These are phyloP conservation scores for Zoanthus solanderi DNA, from an alignment of 92 coral and sea anemone genomes.

Conservation along the genomic window DNA sequence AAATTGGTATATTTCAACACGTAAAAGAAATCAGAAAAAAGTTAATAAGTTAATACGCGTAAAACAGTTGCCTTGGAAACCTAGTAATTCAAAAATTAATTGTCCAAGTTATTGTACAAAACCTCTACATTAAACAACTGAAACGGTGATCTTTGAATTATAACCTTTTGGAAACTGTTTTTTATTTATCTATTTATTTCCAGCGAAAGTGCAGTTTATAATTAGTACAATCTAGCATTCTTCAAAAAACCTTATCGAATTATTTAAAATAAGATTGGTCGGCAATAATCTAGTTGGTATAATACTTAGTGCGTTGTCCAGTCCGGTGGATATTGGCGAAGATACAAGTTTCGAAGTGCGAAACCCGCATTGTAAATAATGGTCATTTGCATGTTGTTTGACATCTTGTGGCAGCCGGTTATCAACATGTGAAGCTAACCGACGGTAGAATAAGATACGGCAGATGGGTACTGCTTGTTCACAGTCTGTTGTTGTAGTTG, in stretches of 20 bases:
- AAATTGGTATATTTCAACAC: too few relatives aligned
- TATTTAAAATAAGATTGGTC: too few relatives aligned
- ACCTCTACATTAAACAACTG: too few relatives aligned
- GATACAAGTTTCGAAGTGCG: background rate
- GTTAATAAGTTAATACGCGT: background rate
- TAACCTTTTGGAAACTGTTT: background rate
- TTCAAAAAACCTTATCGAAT: background rate
- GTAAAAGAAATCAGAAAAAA: too few relatives aligned
- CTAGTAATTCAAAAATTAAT: background rate
- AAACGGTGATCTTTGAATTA: background rate
- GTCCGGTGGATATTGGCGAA: background rate
- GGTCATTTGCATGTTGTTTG: background rate
- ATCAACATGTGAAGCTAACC: constrained; percentile 20
- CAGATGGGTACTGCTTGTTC: constrained; percentile 37
- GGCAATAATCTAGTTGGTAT: too few relatives aligned
- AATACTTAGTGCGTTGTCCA: background rate
- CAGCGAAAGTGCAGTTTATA: background rate
- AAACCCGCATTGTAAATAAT: background rate
- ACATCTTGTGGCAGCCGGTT: background rate
- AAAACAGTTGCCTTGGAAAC: constrained; percentile 39
- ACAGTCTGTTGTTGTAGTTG: constrained; percentile 43
- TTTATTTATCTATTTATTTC: background rate
- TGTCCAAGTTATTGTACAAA: background rate
- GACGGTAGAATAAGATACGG: background rate
- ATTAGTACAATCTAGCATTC: background rate